Evolutionary conservation across 1,140 invertebrate species (phyloP), one percentile per base, ranked within the genome.

Genomic region (Nasonia vitripennis): DNA sequence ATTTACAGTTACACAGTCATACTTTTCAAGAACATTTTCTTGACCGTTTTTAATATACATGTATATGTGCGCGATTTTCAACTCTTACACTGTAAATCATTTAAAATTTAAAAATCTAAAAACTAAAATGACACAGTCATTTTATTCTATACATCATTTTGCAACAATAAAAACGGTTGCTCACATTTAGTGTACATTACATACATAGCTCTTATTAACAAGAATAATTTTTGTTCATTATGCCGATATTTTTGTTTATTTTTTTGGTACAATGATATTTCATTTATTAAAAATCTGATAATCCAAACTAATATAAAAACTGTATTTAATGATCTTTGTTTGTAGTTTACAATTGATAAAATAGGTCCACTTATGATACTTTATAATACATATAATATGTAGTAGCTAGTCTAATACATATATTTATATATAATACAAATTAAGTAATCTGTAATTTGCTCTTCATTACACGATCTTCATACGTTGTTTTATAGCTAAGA

Each of bases 381-480:
- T 86, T 83, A 79, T 83, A 74, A 83, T 86, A 83, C 70, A 83
- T 83, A 41, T 45, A 86, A 86, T 83, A 83, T 86, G 74, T 81
- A 83, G 48, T 70, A 74, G 68, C 77, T 86, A 83, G n/a, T 79
- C 68, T 86, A 86, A 68, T 86, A 86, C 85, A 86, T 83, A 83
- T 75, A 86, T 86, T 78, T 82, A 86, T 80, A 83, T 80, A 83
- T 86, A 86, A 83, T 86, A 83, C 85, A 86, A 86, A 86, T 86
- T 86, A 86, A 86, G 85, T 86, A 83, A 51, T 83, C 34, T 78
- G 68, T 83, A 86, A 83, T 83, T 78, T 86, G 74, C 34, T 83
- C 51, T 68, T 74, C n/a, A 31, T 80, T 86, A 68, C 75, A 84
- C 14, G 17, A 83, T 84, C 78, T 70, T 51, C 74, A 48, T 70